phyloP scores from a whole-genome alignment of 92 coral and sea anemone species.

The Micromussa lordhowensis region DNA sequence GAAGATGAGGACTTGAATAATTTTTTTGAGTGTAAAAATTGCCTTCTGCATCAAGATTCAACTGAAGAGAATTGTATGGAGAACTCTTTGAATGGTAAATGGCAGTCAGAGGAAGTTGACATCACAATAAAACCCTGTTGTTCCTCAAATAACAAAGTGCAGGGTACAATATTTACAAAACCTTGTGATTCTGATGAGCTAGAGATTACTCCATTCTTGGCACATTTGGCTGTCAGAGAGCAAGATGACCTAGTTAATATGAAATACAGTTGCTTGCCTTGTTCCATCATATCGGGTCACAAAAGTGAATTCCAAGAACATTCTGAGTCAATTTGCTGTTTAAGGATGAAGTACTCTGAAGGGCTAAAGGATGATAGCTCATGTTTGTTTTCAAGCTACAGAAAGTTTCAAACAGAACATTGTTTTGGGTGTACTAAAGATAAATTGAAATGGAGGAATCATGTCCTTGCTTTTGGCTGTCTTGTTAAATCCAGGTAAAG shows the following conservation, averaged over 20 bases:
- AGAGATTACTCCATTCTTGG: not conserved
- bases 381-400: not conserved
- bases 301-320: not conserved
- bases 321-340: not conserved
- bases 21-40: not conserved
- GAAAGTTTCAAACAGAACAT: not conserved
- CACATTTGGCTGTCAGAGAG: not conserved
- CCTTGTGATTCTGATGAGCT: not conserved
- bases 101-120: not conserved
- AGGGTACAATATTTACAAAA: not conserved
- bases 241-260: not conserved
- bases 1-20: not conserved
- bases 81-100: not conserved
- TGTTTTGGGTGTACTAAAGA: not conserved
- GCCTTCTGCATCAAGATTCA: not conserved
- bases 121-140: not conserved
- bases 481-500: slow-evolving; percentile 38
- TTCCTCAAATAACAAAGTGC: not conserved
- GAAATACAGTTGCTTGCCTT: not conserved
- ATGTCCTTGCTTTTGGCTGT: slow-evolving; percentile 43
- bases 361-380: not conserved
- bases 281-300: not conserved
- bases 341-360: not conserved
- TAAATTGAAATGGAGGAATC: slow-evolving; percentile 30
- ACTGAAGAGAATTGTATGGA: not conserved